Base-by-base conservation (phyloP, 2,113 vertebrate species). In the Etheostoma cragini region DNA sequence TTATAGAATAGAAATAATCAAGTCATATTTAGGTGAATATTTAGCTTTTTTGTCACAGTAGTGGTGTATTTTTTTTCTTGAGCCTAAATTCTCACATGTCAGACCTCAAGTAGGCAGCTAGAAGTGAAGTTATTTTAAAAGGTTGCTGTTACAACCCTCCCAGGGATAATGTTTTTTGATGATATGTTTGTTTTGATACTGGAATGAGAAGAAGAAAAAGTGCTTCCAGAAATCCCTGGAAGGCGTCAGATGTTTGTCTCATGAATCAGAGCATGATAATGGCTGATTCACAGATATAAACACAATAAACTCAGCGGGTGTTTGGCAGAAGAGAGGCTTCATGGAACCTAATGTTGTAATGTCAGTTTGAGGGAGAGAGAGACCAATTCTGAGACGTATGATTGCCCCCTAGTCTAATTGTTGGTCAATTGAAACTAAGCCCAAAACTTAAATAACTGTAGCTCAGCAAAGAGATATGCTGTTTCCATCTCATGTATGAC, bases 391-490 rank as follows among this genome's bases (percentile, higher is more conserved):
- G 11, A 54, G 33, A 58, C 33, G 38, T 42, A 16, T 45, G 19
- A n/a, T 16, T 5, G 12, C 16, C n/a, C 22, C n/a, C 12, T 46
- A 15, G 53, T 70, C 26, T n/a, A 22, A 57, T 42, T 66, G 46
- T 35, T 24, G 6, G 26, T 53, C 17, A n/a, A 54, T 1, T 38
- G 46, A 76, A 61, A 64, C 16, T 47, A 47, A 70, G 6, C 3
- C 62, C 72, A 68, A 61, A 70, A 42, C 33, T 38, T 21, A 53
- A 60, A 5, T 71, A 21, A 30, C 4, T 68, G 56, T 38, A 71
- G 49, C 79, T 69, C 16, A 64, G 30, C 33, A 62, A 24, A 26
- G 38, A 24, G 15, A 38, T 68, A 78, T 78, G 35, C 81, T 78
- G 70, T 72, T 78, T 42, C 67, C 17, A 8, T 58, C 35, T 17